Base-by-base conservation (phyloP, 1,140 invertebrate genomes). In the Branchinecta lynchi region DNA sequence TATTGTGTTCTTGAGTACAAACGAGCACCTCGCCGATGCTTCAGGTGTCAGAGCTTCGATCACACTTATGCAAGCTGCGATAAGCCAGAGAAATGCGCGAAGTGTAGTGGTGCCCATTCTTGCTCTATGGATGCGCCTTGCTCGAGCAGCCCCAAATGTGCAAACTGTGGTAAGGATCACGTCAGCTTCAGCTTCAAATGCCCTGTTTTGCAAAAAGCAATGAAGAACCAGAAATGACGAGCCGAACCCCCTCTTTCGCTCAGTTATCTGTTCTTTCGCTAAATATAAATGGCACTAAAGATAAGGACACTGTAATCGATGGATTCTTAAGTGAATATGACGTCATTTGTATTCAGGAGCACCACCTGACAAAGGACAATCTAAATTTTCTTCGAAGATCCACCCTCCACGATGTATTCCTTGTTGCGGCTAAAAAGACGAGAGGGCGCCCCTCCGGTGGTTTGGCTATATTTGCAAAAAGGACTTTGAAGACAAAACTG, bases 321-420 rank as follows among this genome's bases (percentile, higher is more conserved):
- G 51, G 51, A 15, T 60, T 60, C 12, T 60, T 60, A 60, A 60
- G 51, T 60, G 12, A 60, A 60, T 60, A 60, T 60, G 51, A 60
- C 51, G 17, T 20, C 51, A 60, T 60, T 60, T 60, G 51, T 60
- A 60, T 60, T 60, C 51, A 60, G 51, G 17, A 60, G 51, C 51
- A 60, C 51, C 51, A 60, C 6, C 6, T 60, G 51, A 60, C 51
- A 60, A 60, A 60, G 17, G 51, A 20, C 17, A 60, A 60, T 60
- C 51, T 60, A 60, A 60, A 60, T 60, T 60, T 60, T 60, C 51
- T 60, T 60, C 51, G 51, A 60, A 60, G 51, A 60, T 60, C 51
- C 51, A 60, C 17, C 51, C 51, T 60, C 51, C 51, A 60, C 51
- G 51, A 60, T 15, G 51, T 60, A 60, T 60, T 60, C 17, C 51